These are phyloP conservation scores for Drosophila infuscata DNA, from an alignment of 2,888 invertebrate species.

Conservation along the genomic window DNA sequence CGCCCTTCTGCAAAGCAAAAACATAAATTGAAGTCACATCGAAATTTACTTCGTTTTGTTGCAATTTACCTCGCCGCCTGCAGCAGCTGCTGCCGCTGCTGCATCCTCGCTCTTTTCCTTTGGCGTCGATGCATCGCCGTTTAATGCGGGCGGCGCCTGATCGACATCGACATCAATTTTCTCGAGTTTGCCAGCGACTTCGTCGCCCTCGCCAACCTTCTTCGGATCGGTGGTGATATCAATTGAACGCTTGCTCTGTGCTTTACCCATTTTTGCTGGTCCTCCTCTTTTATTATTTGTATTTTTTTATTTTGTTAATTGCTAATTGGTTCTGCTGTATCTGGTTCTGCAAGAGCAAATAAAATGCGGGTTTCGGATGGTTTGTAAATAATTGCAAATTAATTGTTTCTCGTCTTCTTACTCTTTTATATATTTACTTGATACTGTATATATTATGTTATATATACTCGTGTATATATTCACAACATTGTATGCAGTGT, in stretches of 20 bases:
- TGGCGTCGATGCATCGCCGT: slow-evolving; percentile 88
- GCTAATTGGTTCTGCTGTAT: slow-evolving; percentile 56
- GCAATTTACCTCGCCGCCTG: slow-evolving; percentile 58
- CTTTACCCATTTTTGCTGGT: slow-evolving; percentile 89
- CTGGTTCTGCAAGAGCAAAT: slow-evolving; percentile 36
- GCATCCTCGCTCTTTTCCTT: slow-evolving; percentile 87
- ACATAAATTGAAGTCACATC: not conserved
- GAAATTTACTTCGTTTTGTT: not conserved
- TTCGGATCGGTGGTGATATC: slow-evolving; percentile 90
- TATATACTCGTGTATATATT: not conserved
- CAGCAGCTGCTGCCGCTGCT: slow-evolving; percentile 38
- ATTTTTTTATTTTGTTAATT: slow-evolving; percentile 81
- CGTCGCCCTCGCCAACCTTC: slow-evolving; percentile 86
- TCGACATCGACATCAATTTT: slow-evolving; percentile 90
- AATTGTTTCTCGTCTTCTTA: slow-evolving; percentile 9
- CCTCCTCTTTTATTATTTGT: slow-evolving; percentile 22
- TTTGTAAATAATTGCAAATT: slow-evolving; percentile 31
- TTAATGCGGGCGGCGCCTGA: slow-evolving; percentile 86
- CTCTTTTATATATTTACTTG: slow-evolving; percentile 1
- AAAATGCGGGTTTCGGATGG: slow-evolving; percentile 31
- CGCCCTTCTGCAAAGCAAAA: slow-evolving; percentile 87
- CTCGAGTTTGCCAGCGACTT: slow-evolving; percentile 90
- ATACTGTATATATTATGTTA: not conserved
- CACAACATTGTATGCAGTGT: slow-evolving; percentile 8
- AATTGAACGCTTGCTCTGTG: slow-evolving; percentile 94